Evolutionary conservation across 2,888 invertebrate genomes (phyloP), one percentile per base, ranked within the genome.

Genomic region (Eulithis testata): DNA sequence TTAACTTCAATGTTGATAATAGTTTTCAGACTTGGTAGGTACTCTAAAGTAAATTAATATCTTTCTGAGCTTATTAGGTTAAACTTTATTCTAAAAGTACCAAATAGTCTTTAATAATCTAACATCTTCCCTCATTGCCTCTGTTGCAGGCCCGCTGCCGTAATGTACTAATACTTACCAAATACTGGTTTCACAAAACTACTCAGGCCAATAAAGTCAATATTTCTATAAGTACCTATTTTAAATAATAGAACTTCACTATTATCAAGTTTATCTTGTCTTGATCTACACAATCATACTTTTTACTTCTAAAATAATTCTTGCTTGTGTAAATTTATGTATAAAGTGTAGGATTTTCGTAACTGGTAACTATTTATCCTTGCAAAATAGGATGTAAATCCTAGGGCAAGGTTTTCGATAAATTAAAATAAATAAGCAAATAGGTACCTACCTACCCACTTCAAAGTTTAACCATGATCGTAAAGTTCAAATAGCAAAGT

Each of bases 401-500:
- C 27, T 21, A 11, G 43, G 4, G 5, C 55, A 43, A 55, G 44
- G 43, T 55, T n/a, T n/a, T 55, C 44, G 55, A 58, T 50, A 50
- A 3, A 37, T 37, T 37, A 37, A 43, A 47, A 47, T 47, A 12
- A 11, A 0, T 47, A 14, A 4, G 12, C n/a, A 36, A 45, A n/a
- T 12, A 12, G 21, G 21, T 21, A 21, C 1, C 1, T 21, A 21
- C 21, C n/a, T 49, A 49, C 21, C 37, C 8, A 50, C 8, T 27
- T 43, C 31, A 44, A 52, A 21, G 52, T 37, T 52, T 44, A 45
- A 45, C 53, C 52, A 60, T 36, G 1, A 60, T 53, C n/a, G 11
- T 21, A 37, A 8, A 53, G 60, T 45, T 60, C 51, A 60, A 60
- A 58, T 49, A 37, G 40, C 50, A 58, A 49, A 58, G 58, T 58